Base-by-base conservation (phyloP, 2,888 invertebrate species). In the Drosophila mayaguana region DNA sequence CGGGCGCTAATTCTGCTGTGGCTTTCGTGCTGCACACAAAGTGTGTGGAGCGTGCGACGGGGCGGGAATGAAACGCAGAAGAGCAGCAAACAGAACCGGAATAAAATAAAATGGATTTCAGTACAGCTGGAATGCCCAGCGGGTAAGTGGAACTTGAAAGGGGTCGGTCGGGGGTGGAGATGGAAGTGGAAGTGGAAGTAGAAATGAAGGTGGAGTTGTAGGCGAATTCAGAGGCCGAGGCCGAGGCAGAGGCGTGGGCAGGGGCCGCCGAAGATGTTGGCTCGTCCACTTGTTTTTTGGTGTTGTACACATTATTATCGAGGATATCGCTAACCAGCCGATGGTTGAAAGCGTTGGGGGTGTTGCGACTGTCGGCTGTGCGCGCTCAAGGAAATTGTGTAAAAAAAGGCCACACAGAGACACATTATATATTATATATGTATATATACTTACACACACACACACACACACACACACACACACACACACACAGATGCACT, bases 301-400 rank as follows among this genome's bases (percentile, higher is more conserved):
- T 70, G 76, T 65, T 78, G 81, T 75, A 75, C 72, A 78, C 74
- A 80, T 77, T 80, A 72, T 78, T 78, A 75, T 85, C 81, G 70
- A 72, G 81, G 75, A 75, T 79, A 78, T 81, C 72, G 72, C 66
- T 78, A 78, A 70, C 80, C 75, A 75, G 74, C 51, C 67, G 67
- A 51, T 14, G 18, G 36, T 14, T 18, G 42, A 36, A 48, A 45
- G 34, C 22, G 48, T 36, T 36, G 46, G 45, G 43, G 34, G 14
- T 62, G 64, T 70, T 72, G 78, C 63, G 62, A 51, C 51, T 72
- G 64, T 75, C 63, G 71, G 78, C 78, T 70, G 72, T 69, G 78
- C 70, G 78, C 78, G 78, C 62, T 72, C 79, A 78, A 78, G 83
- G 78, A 82, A 83, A 85, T 81, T 83, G 83, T 79, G 65, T 74